Conservation (phyloP, 2,797 vertebrate genomes). For the Pseudomugil tenellus region DNA sequence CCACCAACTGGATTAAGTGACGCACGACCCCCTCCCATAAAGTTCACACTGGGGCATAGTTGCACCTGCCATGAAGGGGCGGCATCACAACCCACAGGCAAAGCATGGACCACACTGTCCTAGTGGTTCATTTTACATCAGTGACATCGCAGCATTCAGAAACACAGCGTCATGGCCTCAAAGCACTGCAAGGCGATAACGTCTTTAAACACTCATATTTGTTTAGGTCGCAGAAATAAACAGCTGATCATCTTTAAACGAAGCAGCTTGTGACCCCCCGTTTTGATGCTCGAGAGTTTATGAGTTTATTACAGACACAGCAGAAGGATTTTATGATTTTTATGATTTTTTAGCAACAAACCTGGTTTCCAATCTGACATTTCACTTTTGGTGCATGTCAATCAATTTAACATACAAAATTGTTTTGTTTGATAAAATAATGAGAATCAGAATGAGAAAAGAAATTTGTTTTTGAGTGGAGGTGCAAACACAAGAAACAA, state of each 20-base stretch:
- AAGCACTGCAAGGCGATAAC: slow-evolving; percentile 32
- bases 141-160: slow-evolving; percentile 34
- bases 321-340: not conserved
- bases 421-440: not conserved
- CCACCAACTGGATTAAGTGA: slow-evolving; percentile 65
- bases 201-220: slow-evolving; percentile 38
- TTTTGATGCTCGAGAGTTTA: slow-evolving; percentile 37
- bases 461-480: no score
- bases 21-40: slow-evolving; percentile 56
- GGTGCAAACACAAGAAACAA: no score
- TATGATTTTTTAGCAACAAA: not conserved
- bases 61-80: slow-evolving; percentile 67
- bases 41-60: slow-evolving; percentile 75
- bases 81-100: slow-evolving; percentile 38
- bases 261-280: slow-evolving; percentile 2
- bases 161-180: slow-evolving; percentile 14
- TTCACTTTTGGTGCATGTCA: not conserved
- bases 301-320: slow-evolving; percentile 14
- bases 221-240: slow-evolving; percentile 56
- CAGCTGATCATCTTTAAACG: slow-evolving; percentile 57
- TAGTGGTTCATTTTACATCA: slow-evolving; percentile 42
- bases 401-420: not conserved
- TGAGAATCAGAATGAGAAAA: no score
- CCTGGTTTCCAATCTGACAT: no score
- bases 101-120: slow-evolving; percentile 19